These are phyloP conservation scores for Cephus pygmeus DNA, from an alignment of 2,888 invertebrate species.

Conservation along the genomic window DNA sequence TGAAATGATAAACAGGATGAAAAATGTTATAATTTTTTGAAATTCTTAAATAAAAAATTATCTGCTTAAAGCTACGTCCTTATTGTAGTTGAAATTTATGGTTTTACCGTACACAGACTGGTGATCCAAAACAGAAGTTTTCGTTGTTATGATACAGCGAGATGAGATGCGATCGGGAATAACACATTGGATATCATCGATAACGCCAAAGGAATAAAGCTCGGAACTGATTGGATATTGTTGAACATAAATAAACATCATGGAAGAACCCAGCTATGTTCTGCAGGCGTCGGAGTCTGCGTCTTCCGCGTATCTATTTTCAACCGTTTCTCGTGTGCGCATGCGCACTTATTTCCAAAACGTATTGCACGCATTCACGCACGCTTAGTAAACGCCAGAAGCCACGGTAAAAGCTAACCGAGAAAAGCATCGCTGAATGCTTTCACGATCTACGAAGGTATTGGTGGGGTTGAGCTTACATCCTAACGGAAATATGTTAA, in stretches of 20 bases:
- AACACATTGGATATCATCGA: not conserved
- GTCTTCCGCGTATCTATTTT: conserved; percentile 45
- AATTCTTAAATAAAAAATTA: not conserved
- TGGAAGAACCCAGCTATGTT: conserved; percentile 23
- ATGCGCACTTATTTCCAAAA: conserved; percentile 8
- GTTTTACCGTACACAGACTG: not conserved
- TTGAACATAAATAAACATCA: conserved; percentile 25
- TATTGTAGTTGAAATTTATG: not conserved
- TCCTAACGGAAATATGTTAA: conserved; percentile 40
- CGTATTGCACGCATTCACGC: not conserved
- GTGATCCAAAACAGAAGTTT: not conserved
- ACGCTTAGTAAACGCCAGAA: not conserved
- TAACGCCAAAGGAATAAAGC: not conserved
- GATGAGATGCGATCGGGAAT: not conserved
- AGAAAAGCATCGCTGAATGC: not conserved
- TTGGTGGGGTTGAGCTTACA: conserved; percentile 7
- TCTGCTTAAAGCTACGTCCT: not conserved
- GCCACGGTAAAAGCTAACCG: not conserved
- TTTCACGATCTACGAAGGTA: not conserved
- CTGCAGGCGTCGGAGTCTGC: conserved; percentile 14
- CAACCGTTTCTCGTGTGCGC: conserved; percentile 18
- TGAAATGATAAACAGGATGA: not conserved
- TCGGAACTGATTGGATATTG: conserved; percentile 1
- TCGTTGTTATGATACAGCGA: not conserved
- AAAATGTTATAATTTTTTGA: not conserved